These are phyloP conservation scores for Dasypogon diadema DNA, from an alignment of 2,888 invertebrate genomes.

Conservation along the genomic window DNA sequence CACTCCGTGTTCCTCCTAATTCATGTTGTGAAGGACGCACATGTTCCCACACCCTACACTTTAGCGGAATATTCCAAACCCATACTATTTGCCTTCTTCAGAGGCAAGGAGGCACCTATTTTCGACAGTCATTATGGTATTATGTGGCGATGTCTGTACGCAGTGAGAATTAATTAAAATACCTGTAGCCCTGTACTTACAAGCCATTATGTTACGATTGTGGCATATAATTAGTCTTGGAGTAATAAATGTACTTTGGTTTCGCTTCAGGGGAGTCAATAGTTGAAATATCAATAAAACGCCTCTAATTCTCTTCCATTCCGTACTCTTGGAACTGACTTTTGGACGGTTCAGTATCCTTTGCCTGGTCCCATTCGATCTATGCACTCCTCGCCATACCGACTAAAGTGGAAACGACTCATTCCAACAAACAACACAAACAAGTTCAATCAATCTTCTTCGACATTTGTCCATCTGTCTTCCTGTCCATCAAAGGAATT, in stretches of 20 bases:
- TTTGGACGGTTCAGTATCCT: neutral
- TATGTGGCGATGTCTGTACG: slow-evolving; percentile 44
- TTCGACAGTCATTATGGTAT: slow-evolving; percentile 52
- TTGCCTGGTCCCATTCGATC: neutral
- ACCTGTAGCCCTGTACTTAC: slow-evolving; percentile 52
- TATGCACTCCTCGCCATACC: neutral
- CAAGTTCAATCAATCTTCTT: slow-evolving; percentile 55
- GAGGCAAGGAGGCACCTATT: slow-evolving; percentile 22
- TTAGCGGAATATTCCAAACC: slow-evolving; percentile 5
- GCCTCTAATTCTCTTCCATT: neutral
- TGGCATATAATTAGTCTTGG: slow-evolving; percentile 52
- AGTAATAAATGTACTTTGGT: slow-evolving; percentile 42
- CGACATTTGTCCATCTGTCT: slow-evolving; percentile 56
- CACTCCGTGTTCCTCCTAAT: neutral
- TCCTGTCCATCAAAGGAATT: slow-evolving; percentile 55
- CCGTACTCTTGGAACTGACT: neutral
- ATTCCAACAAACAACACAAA: slow-evolving; percentile 14
- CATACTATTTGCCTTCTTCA: neutral
- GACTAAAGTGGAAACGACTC: slow-evolving; percentile 33
- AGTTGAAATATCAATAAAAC: slow-evolving; percentile 26
- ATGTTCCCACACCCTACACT: slow-evolving; percentile 29
- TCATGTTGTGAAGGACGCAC: slow-evolving; percentile 31
- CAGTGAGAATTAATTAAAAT: slow-evolving; percentile 55
- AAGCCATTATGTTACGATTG: slow-evolving; percentile 51
- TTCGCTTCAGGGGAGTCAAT: slow-evolving; percentile 44